Base-by-base conservation (phyloP, 2,113 vertebrate species). In the Elgaria multicarinata region DNA sequence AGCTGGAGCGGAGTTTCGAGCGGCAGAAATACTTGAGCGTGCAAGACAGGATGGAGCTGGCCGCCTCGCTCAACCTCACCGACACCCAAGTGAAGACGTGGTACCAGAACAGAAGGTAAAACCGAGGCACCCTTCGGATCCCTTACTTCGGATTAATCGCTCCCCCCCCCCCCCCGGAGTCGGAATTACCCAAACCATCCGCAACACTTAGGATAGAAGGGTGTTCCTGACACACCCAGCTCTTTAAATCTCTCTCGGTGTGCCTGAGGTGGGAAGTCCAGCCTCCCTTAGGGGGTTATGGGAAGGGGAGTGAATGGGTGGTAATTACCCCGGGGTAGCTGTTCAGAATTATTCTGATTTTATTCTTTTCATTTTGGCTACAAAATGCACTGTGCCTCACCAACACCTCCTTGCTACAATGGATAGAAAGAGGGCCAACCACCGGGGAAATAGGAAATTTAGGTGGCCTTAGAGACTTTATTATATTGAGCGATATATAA, bases 81-180 rank as follows among this genome's bases (percentile, higher is more conserved):
- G 99, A 99, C 98, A 99, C 99, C 39, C 99, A 99, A 96, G 99
- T 99, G 95, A 99, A 99, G 97, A 99, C 99, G 95, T 99, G 99
- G 99, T 99, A 99, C 98, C 99, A 99, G 97, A 99, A 99, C 98
- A 97, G 99, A 94, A 99, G 99, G 98, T 99, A 97, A 98, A n/a
- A 94, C 33, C 24, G 28, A n/a, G 36, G 20, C 22, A 2, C 58
- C 24, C 20, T 81, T 33, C 4, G 1, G 26, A 33, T 22, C 22
- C 58, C 55, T 28, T 28, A 39, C 7, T 39, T 24, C 36, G 55
- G 55, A 42, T 26, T 12, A 39, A 6, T 42, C 18, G n/a, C n/a
- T n/a, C n/a, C n/a, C n/a, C n/a, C n/a, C n/a, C n/a, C n/a, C n/a
- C 77, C 36, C n/a, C 74, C 22, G 39, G 42, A 26, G 39, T n/a